Conservation (phyloP, 2,113 vertebrate genomes). For the Lethenteron reissneri region DNA sequence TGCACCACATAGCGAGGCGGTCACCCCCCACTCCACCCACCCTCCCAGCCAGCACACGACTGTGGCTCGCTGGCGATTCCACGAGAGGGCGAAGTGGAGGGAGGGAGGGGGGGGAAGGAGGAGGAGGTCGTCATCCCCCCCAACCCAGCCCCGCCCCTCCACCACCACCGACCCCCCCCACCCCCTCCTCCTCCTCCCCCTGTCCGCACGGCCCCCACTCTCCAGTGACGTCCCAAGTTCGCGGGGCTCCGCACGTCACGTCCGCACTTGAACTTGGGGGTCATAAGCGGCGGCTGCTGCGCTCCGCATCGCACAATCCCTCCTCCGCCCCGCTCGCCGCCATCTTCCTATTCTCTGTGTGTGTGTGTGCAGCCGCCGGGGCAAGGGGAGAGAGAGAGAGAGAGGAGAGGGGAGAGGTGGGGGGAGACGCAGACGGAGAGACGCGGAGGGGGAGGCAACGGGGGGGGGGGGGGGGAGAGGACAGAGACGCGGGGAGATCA, state of each 20-base stretch:
- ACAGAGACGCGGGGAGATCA: no score
- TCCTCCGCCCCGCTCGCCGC: slow-evolving; percentile 3
- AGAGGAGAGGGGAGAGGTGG: no score
- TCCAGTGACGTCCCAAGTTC: slow-evolving; percentile 2
- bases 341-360: not conserved
- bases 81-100: no score
- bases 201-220: not conserved
- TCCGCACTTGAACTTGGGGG: slow-evolving; percentile 6
- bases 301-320: slow-evolving; percentile 1
- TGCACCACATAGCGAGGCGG: no score
- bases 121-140: not conserved
- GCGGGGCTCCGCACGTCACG: slow-evolving; percentile 6
- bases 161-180: not conserved
- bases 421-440: no score
- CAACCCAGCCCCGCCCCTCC: not conserved
- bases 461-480: no score
- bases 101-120: not conserved
- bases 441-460: no score
- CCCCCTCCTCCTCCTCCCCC: not conserved
- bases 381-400: no score
- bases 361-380: no score
- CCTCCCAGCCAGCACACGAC: no score
- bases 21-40: no score
- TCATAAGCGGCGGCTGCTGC: not conserved
- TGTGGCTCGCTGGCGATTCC: no score